A percentile compares a stretch with the other conserved stretches of the same genome.
phyloP scores from a whole-genome alignment of 35 echinoderm and acorn worm species.

The Heliocidaris tuberculata region DNA sequence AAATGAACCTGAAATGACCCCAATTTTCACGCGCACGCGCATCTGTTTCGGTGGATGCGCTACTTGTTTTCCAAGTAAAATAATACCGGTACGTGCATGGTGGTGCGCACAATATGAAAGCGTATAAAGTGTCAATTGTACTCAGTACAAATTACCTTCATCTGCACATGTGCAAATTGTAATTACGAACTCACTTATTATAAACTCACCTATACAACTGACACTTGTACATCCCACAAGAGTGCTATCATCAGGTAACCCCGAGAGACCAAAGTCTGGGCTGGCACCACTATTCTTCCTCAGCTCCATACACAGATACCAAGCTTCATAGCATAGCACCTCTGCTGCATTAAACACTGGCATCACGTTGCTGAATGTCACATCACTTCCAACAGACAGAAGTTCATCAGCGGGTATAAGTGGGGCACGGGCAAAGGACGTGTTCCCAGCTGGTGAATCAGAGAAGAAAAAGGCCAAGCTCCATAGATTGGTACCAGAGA shows the following conservation, averaged over 20 bases:
- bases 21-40: too few relatives aligned
- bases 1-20: too few relatives aligned
- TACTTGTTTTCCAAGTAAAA: too few relatives aligned
- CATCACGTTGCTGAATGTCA: neutral
- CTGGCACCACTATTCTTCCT: slow-evolving; percentile 11
- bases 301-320: slow-evolving; percentile 41
- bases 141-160: too few relatives aligned
- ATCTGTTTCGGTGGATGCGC: too few relatives aligned
- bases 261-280: slow-evolving; percentile 49
- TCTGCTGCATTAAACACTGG: slow-evolving; percentile 12
- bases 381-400: neutral
- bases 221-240: slow-evolving; percentile 21
- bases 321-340: slow-evolving; percentile 20
- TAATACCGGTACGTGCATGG: too few relatives aligned
- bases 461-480: slow-evolving; percentile 23
- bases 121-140: too few relatives aligned
- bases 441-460: neutral
- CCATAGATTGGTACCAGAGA: slow-evolving; percentile 49
- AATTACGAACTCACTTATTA: neutral
- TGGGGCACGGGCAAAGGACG: neutral
- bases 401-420: neutral
- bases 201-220: slow-evolving; percentile 42
- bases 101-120: too few relatives aligned
- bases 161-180: too few relatives aligned
- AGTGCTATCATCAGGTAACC: slow-evolving; percentile 7